Evolutionary conservation across 2,113 vertebrate genomes (phyloP).

Genomic region (Heptranchias perlo): DNA sequence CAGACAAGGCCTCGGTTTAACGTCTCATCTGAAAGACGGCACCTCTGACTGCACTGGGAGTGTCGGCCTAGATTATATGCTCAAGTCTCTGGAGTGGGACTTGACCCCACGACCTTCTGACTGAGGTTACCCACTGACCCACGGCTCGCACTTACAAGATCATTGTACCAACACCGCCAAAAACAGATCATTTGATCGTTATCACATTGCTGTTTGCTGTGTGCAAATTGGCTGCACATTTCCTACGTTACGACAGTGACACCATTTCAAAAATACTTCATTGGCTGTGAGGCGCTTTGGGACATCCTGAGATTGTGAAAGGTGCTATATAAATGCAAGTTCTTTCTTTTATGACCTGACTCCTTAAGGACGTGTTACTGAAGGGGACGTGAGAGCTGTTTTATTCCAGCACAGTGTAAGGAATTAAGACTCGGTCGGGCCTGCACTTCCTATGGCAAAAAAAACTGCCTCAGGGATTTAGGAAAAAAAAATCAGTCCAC

Average conservation of each 20-base stretch:
- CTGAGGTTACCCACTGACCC: background rate
- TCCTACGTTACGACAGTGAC: background rate
- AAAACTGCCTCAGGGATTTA: background rate
- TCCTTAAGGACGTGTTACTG: background rate
- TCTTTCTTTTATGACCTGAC: background rate
- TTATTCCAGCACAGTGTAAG: background rate
- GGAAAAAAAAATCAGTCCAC: background rate
- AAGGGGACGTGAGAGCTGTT: background rate
- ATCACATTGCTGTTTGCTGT: background rate
- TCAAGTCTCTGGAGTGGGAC: background rate
- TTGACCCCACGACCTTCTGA: background rate
- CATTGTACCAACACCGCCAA: background rate
- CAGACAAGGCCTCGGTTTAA: background rate
- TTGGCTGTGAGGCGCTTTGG: background rate
- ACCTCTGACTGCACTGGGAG: background rate
- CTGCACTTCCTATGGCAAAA: background rate
- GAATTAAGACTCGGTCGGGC: background rate
- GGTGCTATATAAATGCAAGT: background rate
- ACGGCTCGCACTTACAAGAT: background rate
- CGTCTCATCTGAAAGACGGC: background rate
- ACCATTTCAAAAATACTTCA: background rate
- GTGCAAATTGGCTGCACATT: background rate
- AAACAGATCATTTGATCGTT: background rate
- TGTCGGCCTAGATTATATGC: background rate
- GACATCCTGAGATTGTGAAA: background rate